A percentile compares a stretch with the other conserved stretches of the same genome.
Conservation (phyloP, 2,113 vertebrate species). For the Alligator mississippiensis region DNA sequence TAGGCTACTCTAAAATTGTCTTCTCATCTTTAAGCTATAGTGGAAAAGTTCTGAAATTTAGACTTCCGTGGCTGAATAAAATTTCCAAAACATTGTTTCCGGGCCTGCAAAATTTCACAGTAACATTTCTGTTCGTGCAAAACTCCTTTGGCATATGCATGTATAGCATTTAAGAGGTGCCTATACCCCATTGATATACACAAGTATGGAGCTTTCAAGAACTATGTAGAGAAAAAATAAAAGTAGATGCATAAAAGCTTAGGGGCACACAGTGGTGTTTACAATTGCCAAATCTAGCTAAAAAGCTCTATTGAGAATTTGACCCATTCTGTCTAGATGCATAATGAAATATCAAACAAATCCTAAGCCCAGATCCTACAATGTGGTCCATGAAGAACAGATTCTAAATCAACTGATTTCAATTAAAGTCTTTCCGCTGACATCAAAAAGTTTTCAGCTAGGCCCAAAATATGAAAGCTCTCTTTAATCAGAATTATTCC, state of each 20-base stretch:
- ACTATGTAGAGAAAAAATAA: accelerated
- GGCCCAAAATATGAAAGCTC: background rate
- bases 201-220: background rate
- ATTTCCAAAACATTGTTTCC: background rate
- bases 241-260: background rate
- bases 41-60: background rate
- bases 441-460: background rate
- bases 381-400: background rate
- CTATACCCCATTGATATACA: background rate
- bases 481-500: background rate
- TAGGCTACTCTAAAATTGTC: background rate
- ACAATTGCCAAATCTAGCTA: background rate
- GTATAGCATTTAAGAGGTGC: background rate
- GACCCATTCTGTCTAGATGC: accelerated
- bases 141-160: background rate
- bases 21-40: background rate
- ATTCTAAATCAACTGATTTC: background rate
- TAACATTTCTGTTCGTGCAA: background rate
- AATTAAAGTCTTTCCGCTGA: background rate
- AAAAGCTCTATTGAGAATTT: background rate
- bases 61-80: background rate
- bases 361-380: background rate
- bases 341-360: background rate
- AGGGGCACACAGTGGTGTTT: too few species aligned
- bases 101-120: background rate